Evolutionary conservation across 2,888 invertebrate species (phyloP), one percentile per base, ranked within the genome.

Genomic region (Xestia sexstrigata): DNA sequence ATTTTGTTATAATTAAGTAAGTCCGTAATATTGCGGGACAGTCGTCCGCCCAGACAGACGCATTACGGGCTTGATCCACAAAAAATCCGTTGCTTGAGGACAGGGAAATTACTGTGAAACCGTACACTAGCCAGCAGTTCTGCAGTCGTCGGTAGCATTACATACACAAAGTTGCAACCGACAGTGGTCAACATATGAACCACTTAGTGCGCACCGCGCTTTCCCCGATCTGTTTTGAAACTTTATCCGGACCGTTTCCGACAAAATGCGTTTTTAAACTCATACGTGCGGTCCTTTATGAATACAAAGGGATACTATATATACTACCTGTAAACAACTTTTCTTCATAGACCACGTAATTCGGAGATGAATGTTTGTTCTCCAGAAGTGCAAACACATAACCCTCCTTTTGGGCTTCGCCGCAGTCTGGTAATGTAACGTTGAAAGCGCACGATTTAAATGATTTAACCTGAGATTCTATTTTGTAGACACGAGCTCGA

Each of bases 101-200:
- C 75, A 74, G 70, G 70, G 35, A 82, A 87, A 89, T 88, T 86
- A 79, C 88, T 74, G 76, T 73, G 76, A 82, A 89, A 83, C 79
- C 66, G 79, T 85, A 78, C 73, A 73, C 78, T 76, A 75, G 60
- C 55, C 23, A 45, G 39, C 66, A 71, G 67, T 69, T 70, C 35
- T 72, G 55, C 71, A 81, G 68, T 69, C 58, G 66, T 76, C 58
- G 52, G 69, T 52, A 74, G 42, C 74, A 71, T 67, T 79, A 70
- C 78, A 75, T 66, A 77, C 70, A 85, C 79, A 74, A 82, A 80
- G 81, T 88, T 86, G 79, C 74, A 63, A 80, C 70, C 68, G 75
- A 60, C 78, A 52, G 76, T 77, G 81, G 81, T 77, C 68, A 77
- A 75, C 74, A 76, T 74, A 87, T 78, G 70, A 75, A 77, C 75